Percentiles rank a stretch among this genome's conserved stretches.
These are phyloP conservation scores for Baronia brevicornis DNA, from an alignment of 2,888 invertebrate genomes.

Conservation along the genomic window DNA sequence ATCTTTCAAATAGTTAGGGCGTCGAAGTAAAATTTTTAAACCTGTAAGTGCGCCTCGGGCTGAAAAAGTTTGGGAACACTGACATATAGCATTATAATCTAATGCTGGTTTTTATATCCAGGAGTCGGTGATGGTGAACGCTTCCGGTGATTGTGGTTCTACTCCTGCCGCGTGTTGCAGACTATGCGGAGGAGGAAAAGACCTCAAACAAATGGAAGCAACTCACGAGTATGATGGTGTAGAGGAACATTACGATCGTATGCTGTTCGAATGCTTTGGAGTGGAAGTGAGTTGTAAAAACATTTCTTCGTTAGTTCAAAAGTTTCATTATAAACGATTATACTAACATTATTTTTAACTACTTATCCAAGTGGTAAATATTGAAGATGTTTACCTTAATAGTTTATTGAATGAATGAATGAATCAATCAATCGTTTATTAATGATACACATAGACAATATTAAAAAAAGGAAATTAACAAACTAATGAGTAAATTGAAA, in stretches of 20 bases:
- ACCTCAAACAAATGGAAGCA: slow-evolving; percentile 31
- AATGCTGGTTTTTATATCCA: slow-evolving; percentile 11
- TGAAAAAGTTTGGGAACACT: too few relatives aligned
- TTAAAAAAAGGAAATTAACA: too few relatives aligned
- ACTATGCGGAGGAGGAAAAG: slow-evolving; percentile 34
- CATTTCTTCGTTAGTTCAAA: neutral
- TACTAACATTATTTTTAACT: neutral
- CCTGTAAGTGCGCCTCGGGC: too few relatives aligned
- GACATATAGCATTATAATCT: neutral
- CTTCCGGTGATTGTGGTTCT: slow-evolving; percentile 34
- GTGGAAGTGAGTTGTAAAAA: slow-evolving; percentile 26
- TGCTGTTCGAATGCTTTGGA: slow-evolving; percentile 39
- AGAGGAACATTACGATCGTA: slow-evolving; percentile 36
- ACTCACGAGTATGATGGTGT: slow-evolving; percentile 34
- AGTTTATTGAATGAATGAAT: too few relatives aligned
- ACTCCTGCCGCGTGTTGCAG: slow-evolving; percentile 30
- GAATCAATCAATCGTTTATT: too few relatives aligned
- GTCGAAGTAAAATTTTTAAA: too few relatives aligned
- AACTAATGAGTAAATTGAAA: too few relatives aligned
- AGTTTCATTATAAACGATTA: too few relatives aligned
- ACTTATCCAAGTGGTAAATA: neutral
- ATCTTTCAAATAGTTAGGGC: too few relatives aligned
- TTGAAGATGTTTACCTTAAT: too few relatives aligned
- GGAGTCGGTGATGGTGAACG: slow-evolving; percentile 28
- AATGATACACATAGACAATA: too few relatives aligned